Evolutionary conservation across 2,113 vertebrate species (phyloP).

Genomic region (Glaucidium brasilianum): DNA sequence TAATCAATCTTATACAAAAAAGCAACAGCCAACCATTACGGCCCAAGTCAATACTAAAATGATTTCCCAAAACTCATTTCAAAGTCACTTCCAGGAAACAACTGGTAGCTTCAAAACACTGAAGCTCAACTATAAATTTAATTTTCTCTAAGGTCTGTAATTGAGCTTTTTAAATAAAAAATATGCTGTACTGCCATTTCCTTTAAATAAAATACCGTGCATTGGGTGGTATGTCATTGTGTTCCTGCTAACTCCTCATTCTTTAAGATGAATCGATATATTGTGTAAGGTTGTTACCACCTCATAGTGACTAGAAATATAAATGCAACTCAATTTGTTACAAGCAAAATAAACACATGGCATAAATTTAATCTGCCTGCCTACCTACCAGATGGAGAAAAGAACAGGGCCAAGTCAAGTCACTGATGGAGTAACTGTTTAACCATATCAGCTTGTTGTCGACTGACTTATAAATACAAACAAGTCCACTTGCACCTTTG

Average conservation of each 20-base stretch:
- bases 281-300: neutral
- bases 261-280: neutral
- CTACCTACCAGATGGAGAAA: slow-evolving; percentile 38
- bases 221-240: neutral
- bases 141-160: slow-evolving; percentile 44
- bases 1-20: slow-evolving; percentile 60
- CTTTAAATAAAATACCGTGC: neutral
- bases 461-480: neutral
- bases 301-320: neutral
- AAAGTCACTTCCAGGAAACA: slow-evolving; percentile 61
- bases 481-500: neutral
- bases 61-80: slow-evolving; percentile 67
- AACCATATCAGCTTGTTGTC: slow-evolving; percentile 25
- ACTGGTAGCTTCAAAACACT: slow-evolving; percentile 22
- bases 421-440: slow-evolving; percentile 12
- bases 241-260: neutral
- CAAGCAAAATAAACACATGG: slow-evolving; percentile 29
- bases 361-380: slow-evolving; percentile 7
- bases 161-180: neutral
- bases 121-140: slow-evolving; percentile 13
- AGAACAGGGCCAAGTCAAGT: neutral
- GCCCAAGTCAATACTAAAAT: slow-evolving; percentile 60
- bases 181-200: neutral
- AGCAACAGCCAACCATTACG: slow-evolving; percentile 30
- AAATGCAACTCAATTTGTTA: neutral